Evolutionary conservation across 1,140 invertebrate species (phyloP), one percentile per base, ranked within the genome.

Genomic region (Drosophila suzukii): DNA sequence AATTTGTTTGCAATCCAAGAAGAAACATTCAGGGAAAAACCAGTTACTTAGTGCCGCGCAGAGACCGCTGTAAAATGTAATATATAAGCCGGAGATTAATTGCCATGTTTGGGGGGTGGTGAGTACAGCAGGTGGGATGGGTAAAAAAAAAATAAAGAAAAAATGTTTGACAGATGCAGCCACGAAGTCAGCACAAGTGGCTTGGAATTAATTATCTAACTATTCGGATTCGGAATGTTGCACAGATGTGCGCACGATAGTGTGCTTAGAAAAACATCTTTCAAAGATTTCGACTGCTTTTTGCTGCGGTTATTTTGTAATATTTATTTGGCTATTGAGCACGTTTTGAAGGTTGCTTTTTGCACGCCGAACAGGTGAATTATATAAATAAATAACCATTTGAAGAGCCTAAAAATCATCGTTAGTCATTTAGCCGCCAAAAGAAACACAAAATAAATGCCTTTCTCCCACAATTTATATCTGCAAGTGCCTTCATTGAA

Each of bases 131-230:
- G 47, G 32, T 30, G 36, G 43, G 13, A 27, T 15, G 41, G 30
- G 27, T 10, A 17, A 11, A 39, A 24, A 39, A 24, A 65, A 15
- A 50, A 60, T 43, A 24, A 17, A 15, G 12, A 38, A 20, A 44
- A 72, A 71, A 66, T 75, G 59, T 73, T 73, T 27, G 78, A 70
- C 65, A 71, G 75, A 78, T 83, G 78, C 60, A 71, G 46, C 66
- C 65, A 71, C 49, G 44, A 20, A 36, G 36, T 30, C 56, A 51
- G 44, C 56, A 56, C 81, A 70, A 62, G 54, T 75, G 59, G 59
- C 68, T 81, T 65, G 68, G 68, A 68, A 86, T 86, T 81, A 78
- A 85, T 86, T 86, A 77, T 74, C 76, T 47, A 80, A 80, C 72
- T 58, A 58, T 53, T 63, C 41, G 27, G 59, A 58, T 58, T 71